A percentile compares a stretch with the other conserved stretches of the same genome.
phyloP scores from a whole-genome alignment of 2,888 invertebrate genomes.

The Pecten maximus region DNA sequence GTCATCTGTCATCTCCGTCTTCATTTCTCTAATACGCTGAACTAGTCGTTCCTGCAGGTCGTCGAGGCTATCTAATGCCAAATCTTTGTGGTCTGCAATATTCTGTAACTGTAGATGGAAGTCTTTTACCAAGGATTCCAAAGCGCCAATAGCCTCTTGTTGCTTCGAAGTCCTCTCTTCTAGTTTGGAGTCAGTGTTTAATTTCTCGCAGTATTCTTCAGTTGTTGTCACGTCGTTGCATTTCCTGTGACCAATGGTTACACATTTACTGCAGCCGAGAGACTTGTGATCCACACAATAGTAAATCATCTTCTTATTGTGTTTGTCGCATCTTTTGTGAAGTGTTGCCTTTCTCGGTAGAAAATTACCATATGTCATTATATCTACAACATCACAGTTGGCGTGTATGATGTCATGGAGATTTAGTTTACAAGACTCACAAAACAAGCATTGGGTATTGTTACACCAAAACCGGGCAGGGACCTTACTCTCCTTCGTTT shows the following conservation, averaged over 20 bases:
- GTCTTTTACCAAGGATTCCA: background rate
- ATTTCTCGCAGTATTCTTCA: background rate
- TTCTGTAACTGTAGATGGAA: background rate
- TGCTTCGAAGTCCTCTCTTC: background rate
- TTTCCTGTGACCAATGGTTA: background rate
- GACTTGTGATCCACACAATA: background rate
- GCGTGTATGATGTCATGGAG: conserved; percentile 46
- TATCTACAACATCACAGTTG: background rate
- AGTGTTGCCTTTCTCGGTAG: background rate
- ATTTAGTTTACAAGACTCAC: conserved; percentile 44
- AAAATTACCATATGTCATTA: background rate
- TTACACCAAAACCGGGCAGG: conserved; percentile 49
- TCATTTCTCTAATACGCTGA: background rate
- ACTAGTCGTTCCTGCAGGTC: background rate
- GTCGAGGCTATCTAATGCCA: background rate
- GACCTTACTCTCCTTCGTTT: conserved; percentile 37
- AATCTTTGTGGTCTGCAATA: background rate
- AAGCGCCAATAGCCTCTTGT: background rate
- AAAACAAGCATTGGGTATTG: conserved; percentile 44
- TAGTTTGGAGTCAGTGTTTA: background rate
- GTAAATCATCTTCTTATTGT: background rate
- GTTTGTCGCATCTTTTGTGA: background rate
- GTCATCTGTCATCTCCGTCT: conserved; percentile 10
- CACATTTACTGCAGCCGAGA: background rate
- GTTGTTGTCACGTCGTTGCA: background rate